Conservation (phyloP, 2,113 vertebrate species). For the Megalops atlanticus region DNA sequence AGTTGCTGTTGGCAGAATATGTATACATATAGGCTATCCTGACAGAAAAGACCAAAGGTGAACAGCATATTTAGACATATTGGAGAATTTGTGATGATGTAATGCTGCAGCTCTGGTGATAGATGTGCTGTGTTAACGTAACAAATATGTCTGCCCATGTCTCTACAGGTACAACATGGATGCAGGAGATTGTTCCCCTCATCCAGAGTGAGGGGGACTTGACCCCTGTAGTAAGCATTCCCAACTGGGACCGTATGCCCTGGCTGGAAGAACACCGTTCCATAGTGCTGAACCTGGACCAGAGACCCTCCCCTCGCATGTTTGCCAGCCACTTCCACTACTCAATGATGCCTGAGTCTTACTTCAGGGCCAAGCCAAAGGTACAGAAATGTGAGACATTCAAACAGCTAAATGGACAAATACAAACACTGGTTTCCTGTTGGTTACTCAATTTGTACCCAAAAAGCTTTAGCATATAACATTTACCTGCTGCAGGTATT, state of each 20-base stretch:
- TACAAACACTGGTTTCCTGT: no score
- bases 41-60: no score
- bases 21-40: no score
- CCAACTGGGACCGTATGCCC: slow-evolving; percentile 70
- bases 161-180: slow-evolving; percentile 69
- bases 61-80: no score
- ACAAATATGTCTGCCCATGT: not conserved
- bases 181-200: slow-evolving; percentile 70
- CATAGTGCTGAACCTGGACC: slow-evolving; percentile 50
- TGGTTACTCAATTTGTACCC: no score
- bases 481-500: no score
- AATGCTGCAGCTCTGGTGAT: no score
- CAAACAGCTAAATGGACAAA: no score
- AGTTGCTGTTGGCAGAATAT: no score
- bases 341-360: slow-evolving; percentile 66
- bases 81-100: no score
- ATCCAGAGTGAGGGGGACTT: slow-evolving; percentile 66
- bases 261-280: slow-evolving; percentile 64
- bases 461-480: no score
- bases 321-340: slow-evolving; percentile 63
- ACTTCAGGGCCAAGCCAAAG: slow-evolving; percentile 65
- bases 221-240: slow-evolving; percentile 56
- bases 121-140: not conserved
- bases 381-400: slow-evolving; percentile 43
- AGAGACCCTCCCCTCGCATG: slow-evolving; percentile 63